Evolutionary conservation across 2,888 invertebrate species (phyloP), one percentile per base, ranked within the genome.

Genomic region (Lucinisca nassula): DNA sequence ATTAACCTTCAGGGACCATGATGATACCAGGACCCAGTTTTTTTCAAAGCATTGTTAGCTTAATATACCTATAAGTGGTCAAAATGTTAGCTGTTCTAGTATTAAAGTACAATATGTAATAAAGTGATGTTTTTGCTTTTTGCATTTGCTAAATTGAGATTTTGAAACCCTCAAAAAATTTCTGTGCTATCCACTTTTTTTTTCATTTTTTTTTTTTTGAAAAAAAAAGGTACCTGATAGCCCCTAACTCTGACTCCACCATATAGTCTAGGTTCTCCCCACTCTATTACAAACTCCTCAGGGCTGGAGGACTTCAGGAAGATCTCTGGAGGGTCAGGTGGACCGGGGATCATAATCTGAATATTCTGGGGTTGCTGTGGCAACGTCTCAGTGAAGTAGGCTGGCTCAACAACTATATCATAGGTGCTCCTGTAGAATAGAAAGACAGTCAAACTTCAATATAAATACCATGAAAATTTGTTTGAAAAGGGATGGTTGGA

Each of bases 261-360:
- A 89, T 94, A 95, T 35, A 95, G 87, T 58, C 94, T 88, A 17
- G 96, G 96, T 88, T 96, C 96, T 10, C 95, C 95, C 96, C 96
- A 96, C 82, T 96, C 96, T 49, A 96, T 94, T 32, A 95, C 93
- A 91, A 96, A 95, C 91, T 95, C 95, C 77, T 95, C 95, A 6
- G 93, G 92, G 38, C 93, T 94, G 51, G 93, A 91, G 24, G 95
- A 93, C 61, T 94, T 92, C 2, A 95, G 91, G 94, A 95, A 96
- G 80, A 96, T 95, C 76, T 95, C 94, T 2, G 96, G 96, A 6
- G 95, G 90, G 85, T 96, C 96, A 10, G 96, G 96, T 10, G 95
- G 94, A 0, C 96, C 96, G 0, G 96, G 96, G 10, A 95, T 93
- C 90, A 96, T 93, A 38, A 95, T 92, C 88, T 96, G 96, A 3